A percentile compares a stretch with the other conserved stretches of the same genome.
Conservation (phyloP, 2,113 vertebrate genomes). For the Pandion haliaetus region DNA sequence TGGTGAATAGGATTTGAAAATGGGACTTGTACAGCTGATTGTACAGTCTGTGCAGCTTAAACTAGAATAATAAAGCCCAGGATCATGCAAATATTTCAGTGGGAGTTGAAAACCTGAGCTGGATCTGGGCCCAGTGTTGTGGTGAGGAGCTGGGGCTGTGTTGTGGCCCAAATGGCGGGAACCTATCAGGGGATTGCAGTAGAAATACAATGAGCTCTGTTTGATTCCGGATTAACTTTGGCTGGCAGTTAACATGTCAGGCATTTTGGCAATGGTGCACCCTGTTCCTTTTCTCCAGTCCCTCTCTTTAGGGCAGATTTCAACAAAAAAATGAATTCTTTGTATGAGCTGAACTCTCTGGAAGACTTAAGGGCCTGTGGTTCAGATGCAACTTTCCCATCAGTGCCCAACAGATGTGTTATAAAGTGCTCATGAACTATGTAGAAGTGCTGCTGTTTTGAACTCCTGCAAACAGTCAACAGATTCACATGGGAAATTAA, state of each 20-base stretch:
- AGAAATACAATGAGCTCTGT: not conserved
- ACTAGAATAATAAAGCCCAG: not conserved
- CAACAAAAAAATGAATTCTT: not conserved
- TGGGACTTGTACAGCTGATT: not conserved
- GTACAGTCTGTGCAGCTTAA: not conserved
- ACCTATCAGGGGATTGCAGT: not conserved
- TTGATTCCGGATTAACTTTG: not conserved
- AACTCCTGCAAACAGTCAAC: conserved; percentile 40
- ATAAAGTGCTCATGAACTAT: not conserved
- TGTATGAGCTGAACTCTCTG: not conserved
- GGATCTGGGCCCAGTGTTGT: not conserved
- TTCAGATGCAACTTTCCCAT: not conserved
- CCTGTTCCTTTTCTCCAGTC: not conserved
- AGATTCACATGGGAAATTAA: conserved; percentile 54
- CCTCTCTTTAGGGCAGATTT: not conserved
- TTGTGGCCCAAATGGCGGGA: not conserved
- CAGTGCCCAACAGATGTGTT: conserved; percentile 29
- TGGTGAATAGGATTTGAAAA: not conserved
- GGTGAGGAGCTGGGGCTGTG: not conserved
- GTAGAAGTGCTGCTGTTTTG: conserved; percentile 35
- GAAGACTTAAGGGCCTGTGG: not conserved
- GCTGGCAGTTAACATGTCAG: not conserved
- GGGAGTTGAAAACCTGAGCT: not conserved
- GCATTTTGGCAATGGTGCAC: not conserved
- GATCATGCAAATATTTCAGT: not conserved